Percentiles rank a stretch among this genome's conserved stretches.
Evolutionary conservation across 1,140 invertebrate species (phyloP).

Genomic region (Marisa cornuarietis): DNA sequence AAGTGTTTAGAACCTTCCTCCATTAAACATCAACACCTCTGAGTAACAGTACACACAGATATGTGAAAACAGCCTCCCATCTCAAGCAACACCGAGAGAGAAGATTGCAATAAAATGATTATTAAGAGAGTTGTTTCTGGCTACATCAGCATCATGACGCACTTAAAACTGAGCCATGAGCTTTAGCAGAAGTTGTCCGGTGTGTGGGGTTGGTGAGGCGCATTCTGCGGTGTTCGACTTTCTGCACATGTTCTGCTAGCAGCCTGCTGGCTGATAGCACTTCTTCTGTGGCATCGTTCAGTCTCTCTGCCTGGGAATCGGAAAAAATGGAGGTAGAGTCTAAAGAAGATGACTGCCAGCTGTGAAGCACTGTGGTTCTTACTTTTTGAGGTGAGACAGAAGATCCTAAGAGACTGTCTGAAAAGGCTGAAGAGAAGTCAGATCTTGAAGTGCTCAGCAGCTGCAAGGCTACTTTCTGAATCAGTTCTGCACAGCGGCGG

Average conservation of each 20-base stretch:
- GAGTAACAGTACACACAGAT: too few species aligned
- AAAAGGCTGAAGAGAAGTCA: too few species aligned
- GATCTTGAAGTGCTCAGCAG: background rate
- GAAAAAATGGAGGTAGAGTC: slow-evolving; percentile 42
- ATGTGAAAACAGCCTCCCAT: too few species aligned
- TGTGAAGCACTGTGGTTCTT: background rate
- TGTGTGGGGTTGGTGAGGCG: slow-evolving; percentile 16
- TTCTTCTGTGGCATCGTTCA: slow-evolving; percentile 47
- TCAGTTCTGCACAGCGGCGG: slow-evolving; percentile 47
- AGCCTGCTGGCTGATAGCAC: slow-evolving; percentile 34
- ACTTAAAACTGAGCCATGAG: slow-evolving; percentile 31
- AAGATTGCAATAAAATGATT: background rate
- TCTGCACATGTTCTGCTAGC: slow-evolving; percentile 37
- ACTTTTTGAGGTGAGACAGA: background rate
- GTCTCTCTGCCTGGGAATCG: slow-evolving; percentile 45
- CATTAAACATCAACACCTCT: too few species aligned
- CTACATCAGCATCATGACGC: slow-evolving; percentile 5
- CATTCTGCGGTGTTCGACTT: slow-evolving; percentile 11
- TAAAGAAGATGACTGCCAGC: background rate
- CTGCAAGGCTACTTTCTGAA: slow-evolving; percentile 18
- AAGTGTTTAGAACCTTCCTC: too few species aligned
- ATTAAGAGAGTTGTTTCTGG: background rate
- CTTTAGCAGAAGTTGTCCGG: slow-evolving; percentile 27
- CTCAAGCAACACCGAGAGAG: slow-evolving; percentile 3
- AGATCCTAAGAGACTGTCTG: too few species aligned